Percentiles rank a stretch among this genome's conserved stretches.
phyloP scores from a whole-genome alignment of 2,888 invertebrate genomes.

The Cosmorhoe ocellata region DNA sequence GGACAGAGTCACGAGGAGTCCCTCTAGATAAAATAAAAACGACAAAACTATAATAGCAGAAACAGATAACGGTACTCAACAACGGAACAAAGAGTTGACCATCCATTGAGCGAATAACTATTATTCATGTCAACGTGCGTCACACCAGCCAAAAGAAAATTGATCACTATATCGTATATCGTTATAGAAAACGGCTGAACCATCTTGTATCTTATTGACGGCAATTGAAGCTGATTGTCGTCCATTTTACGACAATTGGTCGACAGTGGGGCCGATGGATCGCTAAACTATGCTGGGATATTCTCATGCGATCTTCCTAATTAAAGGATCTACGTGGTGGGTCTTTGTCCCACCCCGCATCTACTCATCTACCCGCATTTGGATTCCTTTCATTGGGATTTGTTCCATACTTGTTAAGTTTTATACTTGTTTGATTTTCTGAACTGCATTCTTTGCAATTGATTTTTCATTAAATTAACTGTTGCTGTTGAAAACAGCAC shows the following conservation, averaged over 20 bases:
- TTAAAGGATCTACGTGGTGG: conserved; percentile 60
- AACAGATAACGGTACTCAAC: not conserved
- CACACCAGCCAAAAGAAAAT: conserved; percentile 29
- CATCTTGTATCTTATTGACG: conserved; percentile 69
- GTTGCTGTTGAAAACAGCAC: too few relatives aligned
- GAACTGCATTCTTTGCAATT: too few relatives aligned
- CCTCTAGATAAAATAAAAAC: not conserved
- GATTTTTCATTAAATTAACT: too few relatives aligned
- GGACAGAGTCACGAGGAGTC: too few relatives aligned
- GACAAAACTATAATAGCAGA: not conserved
- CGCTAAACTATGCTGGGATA: conserved; percentile 62
- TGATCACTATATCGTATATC: conserved; percentile 21
- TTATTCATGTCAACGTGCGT: conserved; percentile 13
- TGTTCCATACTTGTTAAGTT: not conserved
- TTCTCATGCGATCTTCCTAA: conserved; percentile 69
- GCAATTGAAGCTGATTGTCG: conserved; percentile 77
- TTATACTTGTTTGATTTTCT: too few relatives aligned
- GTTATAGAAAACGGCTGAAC: conserved; percentile 35
- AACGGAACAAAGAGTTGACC: conserved; percentile 1
- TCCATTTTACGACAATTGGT: conserved; percentile 75
- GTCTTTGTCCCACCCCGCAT: conserved; percentile 19
- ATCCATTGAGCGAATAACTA: conserved; percentile 11
- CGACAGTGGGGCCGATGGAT: conserved; percentile 43
- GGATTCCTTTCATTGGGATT: conserved; percentile 2
- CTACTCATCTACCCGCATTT: conserved; percentile 16